phyloP scores from a whole-genome alignment of 2,797 vertebrate genomes.

The Myotis pilosus region DNA sequence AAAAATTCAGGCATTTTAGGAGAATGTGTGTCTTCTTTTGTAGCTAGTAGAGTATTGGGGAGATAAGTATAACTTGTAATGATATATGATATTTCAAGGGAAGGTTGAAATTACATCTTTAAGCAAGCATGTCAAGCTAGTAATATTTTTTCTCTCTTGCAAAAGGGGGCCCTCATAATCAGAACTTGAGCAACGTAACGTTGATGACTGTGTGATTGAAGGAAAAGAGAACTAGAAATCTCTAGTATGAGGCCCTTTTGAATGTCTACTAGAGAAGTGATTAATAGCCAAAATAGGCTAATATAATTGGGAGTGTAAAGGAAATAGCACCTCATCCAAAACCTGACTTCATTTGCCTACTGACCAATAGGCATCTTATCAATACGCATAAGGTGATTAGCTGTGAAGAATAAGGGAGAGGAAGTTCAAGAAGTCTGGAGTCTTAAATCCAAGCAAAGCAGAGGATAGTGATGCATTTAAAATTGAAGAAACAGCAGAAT shows the following conservation, averaged over 20 bases:
- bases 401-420: background rate
- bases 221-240: background rate
- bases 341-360: background rate
- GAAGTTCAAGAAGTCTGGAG: slow-evolving; percentile 8
- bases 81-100: background rate
- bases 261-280: background rate
- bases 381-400: slow-evolving; percentile 16
- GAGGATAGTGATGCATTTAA: background rate
- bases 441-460: background rate
- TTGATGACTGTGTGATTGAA: background rate
- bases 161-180: background rate
- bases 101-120: background rate
- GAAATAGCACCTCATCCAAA: slow-evolving; percentile 51
- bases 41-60: background rate
- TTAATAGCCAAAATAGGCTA: slow-evolving; percentile 37
- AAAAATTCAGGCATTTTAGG: background rate
- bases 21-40: background rate
- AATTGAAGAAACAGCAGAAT: background rate
- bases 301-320: background rate
- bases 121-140: background rate
- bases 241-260: background rate
- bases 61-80: background rate
- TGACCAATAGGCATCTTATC: slow-evolving; percentile 47
- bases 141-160: background rate
- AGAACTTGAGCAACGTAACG: background rate